A percentile compares a stretch with the other conserved stretches of the same genome.
Conservation (phyloP, 1,140 invertebrate species). For the Anastrepha ludens region DNA sequence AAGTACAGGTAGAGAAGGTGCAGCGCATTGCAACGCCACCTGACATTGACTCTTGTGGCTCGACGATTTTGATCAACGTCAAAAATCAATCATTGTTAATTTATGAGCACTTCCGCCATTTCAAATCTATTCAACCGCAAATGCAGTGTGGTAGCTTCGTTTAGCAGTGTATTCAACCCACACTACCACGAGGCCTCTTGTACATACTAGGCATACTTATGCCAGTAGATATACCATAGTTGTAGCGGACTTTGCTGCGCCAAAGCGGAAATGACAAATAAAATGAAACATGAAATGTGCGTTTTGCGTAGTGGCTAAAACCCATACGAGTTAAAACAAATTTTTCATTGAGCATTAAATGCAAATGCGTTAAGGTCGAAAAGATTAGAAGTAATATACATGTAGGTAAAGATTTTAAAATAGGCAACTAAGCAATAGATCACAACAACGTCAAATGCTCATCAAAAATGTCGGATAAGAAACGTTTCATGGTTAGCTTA, state of each 20-base stretch:
- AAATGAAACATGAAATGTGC: background rate
- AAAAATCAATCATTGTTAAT: constrained; percentile 57
- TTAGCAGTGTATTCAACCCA: background rate
- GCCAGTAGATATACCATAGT: too few relatives aligned
- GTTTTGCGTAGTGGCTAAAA: background rate
- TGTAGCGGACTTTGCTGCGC: too few relatives aligned
- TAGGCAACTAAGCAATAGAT: too few relatives aligned
- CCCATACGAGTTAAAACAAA: background rate
- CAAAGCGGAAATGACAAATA: background rate
- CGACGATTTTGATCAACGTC: constrained; percentile 29
- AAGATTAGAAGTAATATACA: background rate
- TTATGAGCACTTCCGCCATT: constrained; percentile 56
- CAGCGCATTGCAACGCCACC: background rate
- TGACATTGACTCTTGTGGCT: constrained; percentile 28
- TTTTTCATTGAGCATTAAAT: background rate
- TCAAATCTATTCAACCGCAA: constrained; percentile 54
- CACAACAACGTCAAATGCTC: too few relatives aligned
- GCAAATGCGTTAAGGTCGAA: background rate
- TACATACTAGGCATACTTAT: background rate
- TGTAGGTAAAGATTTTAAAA: too few relatives aligned
- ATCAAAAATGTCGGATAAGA: too few relatives aligned
- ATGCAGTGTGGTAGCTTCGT: background rate
- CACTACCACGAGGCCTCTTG: background rate
- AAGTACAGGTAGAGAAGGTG: background rate
- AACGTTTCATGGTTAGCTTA: too few relatives aligned